Evolutionary conservation across 2,113 vertebrate species (phyloP), one percentile per base, ranked within the genome.

Genomic region (Polypterus senegalus): DNA sequence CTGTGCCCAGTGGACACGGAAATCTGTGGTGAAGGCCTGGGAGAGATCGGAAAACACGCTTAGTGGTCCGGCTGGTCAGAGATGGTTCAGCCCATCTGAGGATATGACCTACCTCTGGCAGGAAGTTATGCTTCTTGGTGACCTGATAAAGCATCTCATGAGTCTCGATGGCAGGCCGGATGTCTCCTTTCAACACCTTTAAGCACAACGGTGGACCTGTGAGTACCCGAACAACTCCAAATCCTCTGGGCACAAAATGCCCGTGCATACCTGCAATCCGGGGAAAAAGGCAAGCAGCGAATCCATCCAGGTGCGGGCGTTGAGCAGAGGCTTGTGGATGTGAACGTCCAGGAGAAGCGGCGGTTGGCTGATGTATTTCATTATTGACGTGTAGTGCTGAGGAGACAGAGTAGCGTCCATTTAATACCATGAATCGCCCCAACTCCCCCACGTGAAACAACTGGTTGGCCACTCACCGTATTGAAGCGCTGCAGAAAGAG

Each of bases 71-170:
- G 27, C 27, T 27, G 27, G 1, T 27, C 27, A 27, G n/a, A 54
- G n/a, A 54, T 54, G 53, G 9, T 54, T 9, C 9, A 54, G 53
- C 53, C n/a, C 9, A 54, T 27, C 27, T 27, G 27, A 27, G 27
- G 27, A 27, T 1, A 27, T 27, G 5, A 11, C 43, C 69, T 86
- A 98, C 96, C 93, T 99, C 96, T 44, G 96, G 96, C 65, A 99
- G 87, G 69, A 99, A 99, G 78, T 98, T 99, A 80, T 98, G 96
- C 70, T 99, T 99, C 81, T 97, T 98, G 72, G 95, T 97, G 66
- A 99, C 96, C 75, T 99, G 96, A 78, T 97, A 99, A 45, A 99
- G 76, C 96, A 99, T 99, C 83, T 99, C 96, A 61, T 99, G 96
- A 63, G 96, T 99, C 83, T 99, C 94, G 67, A 99, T 98, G 65